These are phyloP conservation scores for Drosophila putrida DNA, from an alignment of 2,888 invertebrate genomes.

Conservation along the genomic window DNA sequence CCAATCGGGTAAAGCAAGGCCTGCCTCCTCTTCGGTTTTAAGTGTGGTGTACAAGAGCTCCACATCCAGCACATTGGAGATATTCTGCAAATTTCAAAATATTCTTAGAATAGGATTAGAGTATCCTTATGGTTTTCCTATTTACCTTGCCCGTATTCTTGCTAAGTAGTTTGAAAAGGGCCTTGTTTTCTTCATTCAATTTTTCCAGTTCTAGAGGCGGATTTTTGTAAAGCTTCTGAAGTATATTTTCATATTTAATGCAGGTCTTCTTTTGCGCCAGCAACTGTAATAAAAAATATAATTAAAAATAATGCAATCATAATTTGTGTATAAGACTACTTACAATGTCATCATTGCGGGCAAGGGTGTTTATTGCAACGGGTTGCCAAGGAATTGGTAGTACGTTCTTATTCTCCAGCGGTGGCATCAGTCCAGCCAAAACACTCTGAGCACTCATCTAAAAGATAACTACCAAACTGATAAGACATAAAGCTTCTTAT, in stretches of 20 bases:
- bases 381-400: constrained; percentile 92
- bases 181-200: constrained; percentile 86
- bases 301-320: background rate
- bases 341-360: constrained; percentile 90
- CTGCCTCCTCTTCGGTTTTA: constrained; percentile 88
- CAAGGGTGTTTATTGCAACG: constrained; percentile 92
- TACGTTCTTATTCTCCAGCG: constrained; percentile 82
- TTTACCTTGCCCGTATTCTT: constrained; percentile 86
- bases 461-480: constrained; percentile 85
- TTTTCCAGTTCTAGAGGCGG: constrained; percentile 86
- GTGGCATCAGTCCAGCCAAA: constrained; percentile 89
- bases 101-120: background rate
- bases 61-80: constrained; percentile 88
- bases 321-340: constrained; percentile 28
- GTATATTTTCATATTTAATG: constrained; percentile 86
- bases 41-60: constrained; percentile 91
- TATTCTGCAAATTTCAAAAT: constrained; percentile 75
- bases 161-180: constrained; percentile 88
- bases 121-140: no score
- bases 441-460: constrained; percentile 92
- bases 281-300: constrained; percentile 58
- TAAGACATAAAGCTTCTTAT: constrained; percentile 63
- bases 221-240: constrained; percentile 86
- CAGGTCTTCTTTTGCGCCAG: constrained; percentile 87
- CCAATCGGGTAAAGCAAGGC: constrained; percentile 91